Conservation (phyloP, 2,113 vertebrate genomes). For the Neolamprologus variostigma region DNA sequence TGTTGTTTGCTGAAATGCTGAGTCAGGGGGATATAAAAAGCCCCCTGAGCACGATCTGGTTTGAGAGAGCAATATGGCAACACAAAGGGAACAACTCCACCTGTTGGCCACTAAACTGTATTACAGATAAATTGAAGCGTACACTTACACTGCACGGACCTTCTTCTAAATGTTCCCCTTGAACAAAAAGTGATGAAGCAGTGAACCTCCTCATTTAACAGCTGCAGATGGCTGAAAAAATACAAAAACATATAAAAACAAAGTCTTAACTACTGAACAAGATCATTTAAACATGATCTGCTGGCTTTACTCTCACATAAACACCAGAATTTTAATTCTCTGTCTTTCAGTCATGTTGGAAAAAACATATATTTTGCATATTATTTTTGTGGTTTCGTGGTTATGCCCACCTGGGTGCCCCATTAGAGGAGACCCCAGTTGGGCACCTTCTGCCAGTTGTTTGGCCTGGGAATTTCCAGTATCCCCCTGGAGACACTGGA, state of each 20-base stretch:
- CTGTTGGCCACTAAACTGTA: background rate
- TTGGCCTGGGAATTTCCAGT: background rate
- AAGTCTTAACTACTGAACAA: background rate
- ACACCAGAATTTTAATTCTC: background rate
- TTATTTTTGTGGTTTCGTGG: background rate
- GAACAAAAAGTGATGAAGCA: background rate
- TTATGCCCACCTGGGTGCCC: background rate
- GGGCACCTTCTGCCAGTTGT: background rate
- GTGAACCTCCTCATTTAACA: conserved; percentile 35
- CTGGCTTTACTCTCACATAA: background rate
- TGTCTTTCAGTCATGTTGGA: background rate
- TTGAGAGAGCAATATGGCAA: background rate
- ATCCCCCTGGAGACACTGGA: background rate
- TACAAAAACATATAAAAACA: background rate
- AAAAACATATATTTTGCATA: background rate
- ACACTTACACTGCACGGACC: background rate
- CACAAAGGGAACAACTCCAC: background rate
- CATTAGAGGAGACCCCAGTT: background rate
- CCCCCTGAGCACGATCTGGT: background rate
- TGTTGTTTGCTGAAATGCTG: background rate
- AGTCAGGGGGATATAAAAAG: background rate
- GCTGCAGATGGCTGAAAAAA: background rate
- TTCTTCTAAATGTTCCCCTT: background rate
- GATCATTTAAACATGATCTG: background rate
- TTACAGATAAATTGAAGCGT: background rate